Percentiles rank a stretch among this genome's conserved stretches.
Evolutionary conservation across 2,113 vertebrate species (phyloP).

Genomic region (Symphodus melops): DNA sequence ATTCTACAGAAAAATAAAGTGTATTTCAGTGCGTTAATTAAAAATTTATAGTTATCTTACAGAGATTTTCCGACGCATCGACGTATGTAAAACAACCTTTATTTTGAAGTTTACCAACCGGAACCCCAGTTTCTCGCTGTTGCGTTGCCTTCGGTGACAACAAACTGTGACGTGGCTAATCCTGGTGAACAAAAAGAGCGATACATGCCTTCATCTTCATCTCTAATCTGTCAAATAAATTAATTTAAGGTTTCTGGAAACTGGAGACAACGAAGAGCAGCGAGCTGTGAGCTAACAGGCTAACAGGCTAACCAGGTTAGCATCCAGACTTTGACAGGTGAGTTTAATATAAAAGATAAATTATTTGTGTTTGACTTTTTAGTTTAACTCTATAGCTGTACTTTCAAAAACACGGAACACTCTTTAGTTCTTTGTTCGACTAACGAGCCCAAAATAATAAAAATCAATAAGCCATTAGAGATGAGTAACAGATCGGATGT

Average conservation of each 20-base stretch:
- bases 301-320: conserved; percentile 44
- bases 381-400: too few species aligned
- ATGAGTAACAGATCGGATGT: too few species aligned
- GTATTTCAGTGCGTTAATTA: too few species aligned
- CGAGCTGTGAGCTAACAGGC: conserved; percentile 5
- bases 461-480: too few species aligned
- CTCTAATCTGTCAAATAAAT: neutral
- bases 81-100: neutral
- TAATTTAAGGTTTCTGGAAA: fast-evolving
- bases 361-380: too few species aligned
- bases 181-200: neutral
- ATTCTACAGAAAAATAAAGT: too few species aligned
- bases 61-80: too few species aligned
- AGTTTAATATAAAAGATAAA: conserved; percentile 10
- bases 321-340: conserved; percentile 44
- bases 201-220: neutral
- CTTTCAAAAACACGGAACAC: too few species aligned
- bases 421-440: too few species aligned
- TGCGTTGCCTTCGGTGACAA: conserved; percentile 11
- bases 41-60: too few species aligned
- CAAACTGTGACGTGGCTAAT: conserved; percentile 74
- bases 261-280: neutral
- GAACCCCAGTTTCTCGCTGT: fast-evolving
- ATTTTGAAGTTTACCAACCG: conserved; percentile 23
- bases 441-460: too few species aligned